Evolutionary conservation across 64 coral and sea anemone species (phyloP), one percentile per base, ranked within the genome.

Genomic region (Anthopleura sola): DNA sequence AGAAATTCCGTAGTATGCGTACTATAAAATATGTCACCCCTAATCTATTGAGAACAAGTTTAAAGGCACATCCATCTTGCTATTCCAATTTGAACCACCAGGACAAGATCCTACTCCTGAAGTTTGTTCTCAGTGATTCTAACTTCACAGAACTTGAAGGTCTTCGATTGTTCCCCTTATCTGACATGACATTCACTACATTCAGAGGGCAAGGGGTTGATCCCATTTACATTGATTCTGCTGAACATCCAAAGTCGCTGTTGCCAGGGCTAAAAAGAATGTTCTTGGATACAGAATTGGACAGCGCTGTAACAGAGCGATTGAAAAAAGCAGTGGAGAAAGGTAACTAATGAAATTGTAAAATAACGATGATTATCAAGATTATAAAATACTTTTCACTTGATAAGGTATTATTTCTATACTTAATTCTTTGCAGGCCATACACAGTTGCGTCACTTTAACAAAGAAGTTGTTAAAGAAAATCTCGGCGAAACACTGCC

Each of bases 61-160:
- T 95, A 26, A 91, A 84, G 31, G 24, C 20, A 24, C 23, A 44
- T 21, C 75, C 78, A 12, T 16, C 38, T 1, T 75, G 60, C 29
- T 95, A 95, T 54, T 69, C 20, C 11, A 12, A 6, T 0, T 78
- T 88, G 44, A 24, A 74, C 37, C 56, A 39, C 68, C n/a, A 20
- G 53, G 86, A 89, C 16, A 95, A 92, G 89, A 78, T 95, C 37
- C 51, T 31, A 2, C 86, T 95, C 55, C 57, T 95, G 23, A 58
- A 49, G 24, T 95, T 81, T 84, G 32, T 95, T n/a, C 84, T 95
- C 51, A 81, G 85, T 39, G 90, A 92, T 49, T 80, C 86, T 24
- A 49, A 66, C 36, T 92, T 89, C 87, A 21, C 19, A 40, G 79
- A 92, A 20, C 86, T 95, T 34, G 29, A 37, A 36, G 90, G 76